Percentiles rank a stretch among this genome's conserved stretches.
These are phyloP conservation scores for Steinernema carpocapsae DNA, from an alignment of 2,888 invertebrate genomes.

Conservation along the genomic window DNA sequence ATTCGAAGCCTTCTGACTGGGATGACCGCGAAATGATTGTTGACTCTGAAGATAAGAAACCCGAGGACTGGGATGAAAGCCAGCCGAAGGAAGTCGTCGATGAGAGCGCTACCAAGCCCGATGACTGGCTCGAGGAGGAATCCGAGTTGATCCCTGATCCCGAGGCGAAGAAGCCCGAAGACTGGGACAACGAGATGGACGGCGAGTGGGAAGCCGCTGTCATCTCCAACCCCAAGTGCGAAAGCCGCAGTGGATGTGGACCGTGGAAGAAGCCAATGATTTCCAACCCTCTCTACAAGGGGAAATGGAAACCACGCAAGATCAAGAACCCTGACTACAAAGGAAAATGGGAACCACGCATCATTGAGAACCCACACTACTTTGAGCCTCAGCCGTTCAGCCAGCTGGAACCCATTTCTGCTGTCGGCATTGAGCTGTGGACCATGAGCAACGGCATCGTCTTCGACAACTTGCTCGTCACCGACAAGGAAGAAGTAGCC, in stretches of 20 bases:
- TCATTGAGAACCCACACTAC: conserved; percentile 88
- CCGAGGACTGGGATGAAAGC: conserved; percentile 85
- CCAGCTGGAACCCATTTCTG: conserved; percentile 70
- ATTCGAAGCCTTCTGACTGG: conserved; percentile 85
- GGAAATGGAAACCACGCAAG: conserved; percentile 85
- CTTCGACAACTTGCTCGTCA: conserved; percentile 86
- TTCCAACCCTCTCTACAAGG: conserved; percentile 75
- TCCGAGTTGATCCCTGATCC: conserved; percentile 83
- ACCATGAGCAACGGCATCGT: conserved; percentile 92
- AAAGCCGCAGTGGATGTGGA: conserved; percentile 85
- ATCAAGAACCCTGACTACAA: conserved; percentile 73
- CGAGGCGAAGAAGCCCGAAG: conserved; percentile 83
- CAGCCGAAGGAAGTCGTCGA: conserved; percentile 84
- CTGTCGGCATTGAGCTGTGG: conserved; percentile 96
- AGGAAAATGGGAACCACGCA: conserved; percentile 75
- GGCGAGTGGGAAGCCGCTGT: conserved; percentile 96
- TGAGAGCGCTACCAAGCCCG: conserved; percentile 58
- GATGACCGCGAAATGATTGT: conserved; percentile 91
- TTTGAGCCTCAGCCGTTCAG: conserved; percentile 84
- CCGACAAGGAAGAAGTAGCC: conserved; percentile 81
- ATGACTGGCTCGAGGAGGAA: conserved; percentile 80
- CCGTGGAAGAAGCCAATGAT: conserved; percentile 79
- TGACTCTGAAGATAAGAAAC: conserved; percentile 78
- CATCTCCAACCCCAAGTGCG: conserved; percentile 86
- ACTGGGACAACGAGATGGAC: conserved; percentile 98